These are phyloP conservation scores for Anoura caudifer DNA, from an alignment of 2,113 vertebrate genomes.

Conservation along the genomic window DNA sequence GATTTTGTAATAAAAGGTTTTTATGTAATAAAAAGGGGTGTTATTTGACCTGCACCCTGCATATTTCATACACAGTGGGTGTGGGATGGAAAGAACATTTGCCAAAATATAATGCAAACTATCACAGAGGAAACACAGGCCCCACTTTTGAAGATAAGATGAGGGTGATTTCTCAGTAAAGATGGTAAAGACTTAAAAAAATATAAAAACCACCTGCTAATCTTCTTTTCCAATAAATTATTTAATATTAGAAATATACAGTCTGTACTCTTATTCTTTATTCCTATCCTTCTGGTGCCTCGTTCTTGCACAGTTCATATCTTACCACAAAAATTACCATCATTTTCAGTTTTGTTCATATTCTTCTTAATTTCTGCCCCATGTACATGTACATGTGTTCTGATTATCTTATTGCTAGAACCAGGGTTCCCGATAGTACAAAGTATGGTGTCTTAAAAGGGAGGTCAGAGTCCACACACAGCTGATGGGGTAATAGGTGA, in stretches of 20 bases:
- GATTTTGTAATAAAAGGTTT: too few species aligned
- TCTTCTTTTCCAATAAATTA: neutral
- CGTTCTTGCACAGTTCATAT: neutral
- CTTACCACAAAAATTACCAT: neutral
- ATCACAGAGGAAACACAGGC: neutral
- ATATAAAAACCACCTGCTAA: accelerated
- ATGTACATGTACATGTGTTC: neutral
- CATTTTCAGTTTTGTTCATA: neutral
- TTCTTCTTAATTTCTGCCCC: neutral
- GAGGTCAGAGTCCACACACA: neutral
- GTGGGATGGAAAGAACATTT: neutral
- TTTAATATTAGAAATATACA: neutral
- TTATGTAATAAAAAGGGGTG: too few species aligned
- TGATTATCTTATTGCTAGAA: neutral
- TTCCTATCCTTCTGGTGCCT: neutral
- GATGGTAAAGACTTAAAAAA: neutral
- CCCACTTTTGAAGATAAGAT: neutral
- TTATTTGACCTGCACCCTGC: too few species aligned
- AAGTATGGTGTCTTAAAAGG: neutral
- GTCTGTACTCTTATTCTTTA: neutral
- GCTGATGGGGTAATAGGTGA: neutral
- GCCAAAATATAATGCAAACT: neutral
- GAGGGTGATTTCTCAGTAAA: neutral
- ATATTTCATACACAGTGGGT: neutral
- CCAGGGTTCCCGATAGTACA: neutral